These are phyloP conservation scores for Empis stercorea DNA, from an alignment of 2,888 invertebrate species.

Conservation along the genomic window DNA sequence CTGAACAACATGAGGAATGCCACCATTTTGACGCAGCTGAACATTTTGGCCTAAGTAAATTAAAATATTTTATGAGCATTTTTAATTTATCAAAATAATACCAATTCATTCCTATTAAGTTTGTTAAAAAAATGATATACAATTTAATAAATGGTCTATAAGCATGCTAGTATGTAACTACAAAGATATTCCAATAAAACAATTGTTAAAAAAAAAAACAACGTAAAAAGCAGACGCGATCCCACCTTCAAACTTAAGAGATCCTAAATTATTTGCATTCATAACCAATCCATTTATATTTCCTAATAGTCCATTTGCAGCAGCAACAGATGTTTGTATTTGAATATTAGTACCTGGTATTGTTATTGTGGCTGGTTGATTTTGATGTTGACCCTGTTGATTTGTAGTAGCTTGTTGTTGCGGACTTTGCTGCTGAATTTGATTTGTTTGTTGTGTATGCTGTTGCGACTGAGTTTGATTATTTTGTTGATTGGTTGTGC, in stretches of 20 bases:
- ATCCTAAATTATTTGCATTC: conserved; percentile 13
- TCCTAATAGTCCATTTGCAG: conserved; percentile 32
- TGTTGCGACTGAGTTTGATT: conserved; percentile 25
- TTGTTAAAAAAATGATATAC: not conserved
- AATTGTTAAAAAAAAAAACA: not conserved
- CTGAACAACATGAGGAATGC: conserved; percentile 31
- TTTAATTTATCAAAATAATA: not conserved
- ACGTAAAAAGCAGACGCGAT: no score
- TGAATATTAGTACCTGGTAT: conserved; percentile 36
- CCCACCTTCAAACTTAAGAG: conserved; percentile 16
- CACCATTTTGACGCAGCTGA: conserved; percentile 45
- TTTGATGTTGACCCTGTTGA: conserved; percentile 8
- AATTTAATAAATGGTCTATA: no score
- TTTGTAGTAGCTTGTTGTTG: conserved; percentile 13
- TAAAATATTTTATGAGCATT: conserved; percentile 13
- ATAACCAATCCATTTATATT: conserved; percentile 22
- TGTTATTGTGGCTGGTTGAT: conserved; percentile 29
- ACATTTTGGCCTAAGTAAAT: conserved; percentile 51
- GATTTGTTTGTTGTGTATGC: conserved; percentile 18
- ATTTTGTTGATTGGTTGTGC: conserved; percentile 14
- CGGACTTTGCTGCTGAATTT: conserved; percentile 24
- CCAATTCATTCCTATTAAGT: not conserved
- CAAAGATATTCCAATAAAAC: no score
- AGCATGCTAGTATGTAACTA: no score
- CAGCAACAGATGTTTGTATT: conserved; percentile 33